Evolutionary conservation across 2,888 invertebrate species (phyloP), one percentile per base, ranked within the genome.

Genomic region (Phalera bucephala): DNA sequence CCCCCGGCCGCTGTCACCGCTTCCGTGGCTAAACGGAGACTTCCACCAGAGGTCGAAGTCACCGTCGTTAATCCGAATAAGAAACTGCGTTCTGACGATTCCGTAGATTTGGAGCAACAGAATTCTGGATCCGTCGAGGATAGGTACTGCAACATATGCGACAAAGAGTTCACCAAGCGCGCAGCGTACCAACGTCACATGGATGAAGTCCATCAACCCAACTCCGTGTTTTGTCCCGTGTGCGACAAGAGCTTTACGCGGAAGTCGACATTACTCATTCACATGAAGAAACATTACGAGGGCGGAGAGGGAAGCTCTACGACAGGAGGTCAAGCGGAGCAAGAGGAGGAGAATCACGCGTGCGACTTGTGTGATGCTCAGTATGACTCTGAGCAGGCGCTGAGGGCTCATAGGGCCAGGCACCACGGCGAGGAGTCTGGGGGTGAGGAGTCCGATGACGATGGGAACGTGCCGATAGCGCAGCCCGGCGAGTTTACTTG

Each of bases 241-340:
- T 94, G 94, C 63, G 90, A 91, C 28, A 92, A 91, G 52, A 89
- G 91, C 35, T 93, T 93, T 59, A 92, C 93, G 1, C 87, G 92
- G 21, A 91, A 91, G 61, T 93, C 93, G 3, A 91, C 92, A 0
- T 71, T 94, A 14, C 91, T 92, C 20, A 91, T 92, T 28, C 94
- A 94, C 59, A 91, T 93, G 72, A 91, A 91, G 57, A 86, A 91
- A 49, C 92, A 93, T 52, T 91, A 92, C 62, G 86, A 84, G 15
- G 67, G 87, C 11, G 85, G 82, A 2, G 76, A 84, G 38, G 77
- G 80, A 1, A 73, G 78, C 46, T 76, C 83, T 17, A 17, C 5
- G 0, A 53, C 72, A 1, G 62, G 10, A 2, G 17, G 7, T 11
- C 69, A 4, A 3, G 45, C 58, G 0, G 72, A 59, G 4, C 76